Conservation (phyloP, 2,888 invertebrate genomes). For the Molanna angustata region DNA sequence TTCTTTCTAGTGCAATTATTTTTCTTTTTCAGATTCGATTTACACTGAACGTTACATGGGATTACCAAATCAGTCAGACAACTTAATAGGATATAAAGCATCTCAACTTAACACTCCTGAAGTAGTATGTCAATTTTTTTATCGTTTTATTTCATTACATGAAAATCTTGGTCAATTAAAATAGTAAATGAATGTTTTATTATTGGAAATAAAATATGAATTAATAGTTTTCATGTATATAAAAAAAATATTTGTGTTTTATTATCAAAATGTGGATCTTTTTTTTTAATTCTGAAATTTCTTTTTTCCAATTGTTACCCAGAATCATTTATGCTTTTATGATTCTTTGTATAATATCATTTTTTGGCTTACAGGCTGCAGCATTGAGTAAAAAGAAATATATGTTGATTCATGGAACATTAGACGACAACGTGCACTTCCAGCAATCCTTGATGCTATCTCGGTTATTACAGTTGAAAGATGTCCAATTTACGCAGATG, state of each 20-base stretch:
- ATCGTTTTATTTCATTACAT: neutral
- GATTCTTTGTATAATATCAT: neutral
- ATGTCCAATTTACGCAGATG: conserved; percentile 90
- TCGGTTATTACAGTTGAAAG: conserved; percentile 76
- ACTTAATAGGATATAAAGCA: conserved; percentile 68
- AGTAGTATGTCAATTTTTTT: conserved; percentile 30
- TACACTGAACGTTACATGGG: conserved; percentile 98
- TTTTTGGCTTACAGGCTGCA: conserved; percentile 20
- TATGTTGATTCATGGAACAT: conserved; percentile 91
- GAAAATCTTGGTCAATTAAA: neutral
- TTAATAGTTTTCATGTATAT: too few relatives aligned
- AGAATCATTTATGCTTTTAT: too few relatives aligned
- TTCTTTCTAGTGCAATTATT: neutral
- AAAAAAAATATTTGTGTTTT: too few relatives aligned
- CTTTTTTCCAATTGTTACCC: too few relatives aligned
- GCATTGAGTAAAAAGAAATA: conserved; percentile 69
- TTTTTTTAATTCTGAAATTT: too few relatives aligned
- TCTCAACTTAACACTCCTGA: conserved; percentile 56
- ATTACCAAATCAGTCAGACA: conserved; percentile 66
- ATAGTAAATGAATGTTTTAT: too few relatives aligned
- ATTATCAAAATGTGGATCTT: too few relatives aligned
- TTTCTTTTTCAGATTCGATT: conserved; percentile 72
- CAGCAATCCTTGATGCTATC: conserved; percentile 94
- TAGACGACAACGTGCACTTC: conserved; percentile 96
- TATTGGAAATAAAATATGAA: too few relatives aligned